A percentile compares a stretch with the other conserved stretches of the same genome.
phyloP scores from a whole-genome alignment of 2,888 invertebrate genomes.

The Caprella mutica region DNA sequence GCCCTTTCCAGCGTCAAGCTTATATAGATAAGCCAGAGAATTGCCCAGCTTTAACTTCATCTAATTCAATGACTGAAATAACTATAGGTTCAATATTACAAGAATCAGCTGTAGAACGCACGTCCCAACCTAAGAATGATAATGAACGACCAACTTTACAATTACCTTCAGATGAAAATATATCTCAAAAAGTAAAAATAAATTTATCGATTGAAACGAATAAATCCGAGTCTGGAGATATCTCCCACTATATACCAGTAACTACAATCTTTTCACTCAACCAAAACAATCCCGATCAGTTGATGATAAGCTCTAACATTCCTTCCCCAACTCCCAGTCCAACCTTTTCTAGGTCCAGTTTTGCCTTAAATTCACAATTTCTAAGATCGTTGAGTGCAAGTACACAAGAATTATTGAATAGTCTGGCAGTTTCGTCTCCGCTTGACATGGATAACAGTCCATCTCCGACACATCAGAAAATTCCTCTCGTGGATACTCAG shows the following conservation, averaged over 20 bases:
- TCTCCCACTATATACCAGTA: no score
- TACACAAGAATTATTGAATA: slow-evolving; percentile 4
- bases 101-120: neutral
- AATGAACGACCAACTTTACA: neutral
- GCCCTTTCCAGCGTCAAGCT: no score
- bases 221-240: no score
- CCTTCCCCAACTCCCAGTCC: slow-evolving; percentile 6
- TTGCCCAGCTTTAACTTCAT: no score
- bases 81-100: no score
- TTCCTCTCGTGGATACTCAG: neutral
- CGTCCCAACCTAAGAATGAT: neutral
- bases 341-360: slow-evolving; percentile 2
- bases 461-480: neutral
- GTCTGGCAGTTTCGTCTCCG: neutral
- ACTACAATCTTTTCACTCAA: no score
- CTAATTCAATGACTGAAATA: no score
- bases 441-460: neutral
- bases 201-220: neutral
- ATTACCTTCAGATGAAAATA: neutral
- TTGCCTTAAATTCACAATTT: slow-evolving; percentile 6
- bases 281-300: no score
- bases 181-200: neutral
- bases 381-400: slow-evolving; percentile 6
- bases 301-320: no score
- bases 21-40: no score